These are phyloP conservation scores for Batillaria attramentaria DNA, from an alignment of 1,140 invertebrate species.

Conservation along the genomic window DNA sequence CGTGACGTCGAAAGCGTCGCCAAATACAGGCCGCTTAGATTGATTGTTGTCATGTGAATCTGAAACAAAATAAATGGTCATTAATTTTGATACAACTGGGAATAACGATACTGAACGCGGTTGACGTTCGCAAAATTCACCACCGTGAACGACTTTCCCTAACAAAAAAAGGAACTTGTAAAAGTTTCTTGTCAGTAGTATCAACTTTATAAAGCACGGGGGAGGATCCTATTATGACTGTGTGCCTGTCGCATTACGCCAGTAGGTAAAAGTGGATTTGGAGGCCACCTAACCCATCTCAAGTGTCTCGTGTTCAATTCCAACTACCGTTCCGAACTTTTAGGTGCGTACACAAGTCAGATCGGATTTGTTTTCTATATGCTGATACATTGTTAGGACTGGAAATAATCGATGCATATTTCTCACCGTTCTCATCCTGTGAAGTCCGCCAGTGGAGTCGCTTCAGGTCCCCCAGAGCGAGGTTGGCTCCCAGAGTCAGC, in stretches of 20 bases:
- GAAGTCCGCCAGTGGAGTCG: conserved; percentile 63
- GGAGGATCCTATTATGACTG: too few relatives aligned
- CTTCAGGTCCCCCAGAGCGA: conserved; percentile 51
- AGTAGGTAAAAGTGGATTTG: too few relatives aligned
- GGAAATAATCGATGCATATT: not conserved
- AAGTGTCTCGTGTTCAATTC: too few relatives aligned
- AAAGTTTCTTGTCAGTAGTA: too few relatives aligned
- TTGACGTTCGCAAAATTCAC: not conserved
- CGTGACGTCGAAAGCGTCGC: conserved; percentile 65
- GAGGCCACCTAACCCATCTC: too few relatives aligned
- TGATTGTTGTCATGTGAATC: not conserved
- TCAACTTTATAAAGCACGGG: too few relatives aligned
- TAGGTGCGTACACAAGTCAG: too few relatives aligned
- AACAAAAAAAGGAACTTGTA: too few relatives aligned
- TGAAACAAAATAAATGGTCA: not conserved
- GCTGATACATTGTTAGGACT: not conserved
- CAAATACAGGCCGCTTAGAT: conserved; percentile 22
- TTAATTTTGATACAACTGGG: not conserved
- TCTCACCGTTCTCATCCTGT: not conserved
- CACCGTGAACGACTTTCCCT: too few relatives aligned
- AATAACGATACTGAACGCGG: not conserved
- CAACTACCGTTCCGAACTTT: too few relatives aligned
- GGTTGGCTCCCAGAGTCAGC: conserved; percentile 81
- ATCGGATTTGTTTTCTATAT: not conserved
- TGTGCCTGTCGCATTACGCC: too few relatives aligned